Base-by-base conservation (phyloP, 2,113 vertebrate species). In the Rynchops niger region DNA sequence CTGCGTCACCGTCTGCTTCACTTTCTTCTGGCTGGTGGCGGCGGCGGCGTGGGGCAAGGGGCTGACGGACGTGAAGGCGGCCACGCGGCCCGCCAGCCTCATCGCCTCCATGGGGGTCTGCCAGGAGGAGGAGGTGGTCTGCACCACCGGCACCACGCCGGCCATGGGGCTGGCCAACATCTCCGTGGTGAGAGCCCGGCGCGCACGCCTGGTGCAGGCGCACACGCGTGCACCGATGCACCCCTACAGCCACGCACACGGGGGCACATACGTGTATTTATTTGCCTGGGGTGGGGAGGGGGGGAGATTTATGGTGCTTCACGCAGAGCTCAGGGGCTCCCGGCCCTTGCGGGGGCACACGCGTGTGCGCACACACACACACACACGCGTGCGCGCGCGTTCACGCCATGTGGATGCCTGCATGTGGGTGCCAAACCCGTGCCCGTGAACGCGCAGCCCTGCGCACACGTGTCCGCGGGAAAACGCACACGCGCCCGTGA, bases 21-120 rank as follows among this genome's bases (percentile, higher is more conserved):
- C 99, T 32, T 99, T 99, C 96, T 95, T 99, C 94, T 99, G 99
- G 99, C 93, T 99, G 97, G 98, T 98, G 70, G 98, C 99, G 1
- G 98, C 99, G 12, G 99, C 99, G 12, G 99, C 99, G 12, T 99
- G 99, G 99, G 99, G 98, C 78, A 99, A 99, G 95, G 99, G 99
- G 85, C 97, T 99, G 90, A 97, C 97, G 0, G 99, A 99, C n/a
- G 98, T 99, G 70, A 99, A 99, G 96, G 87, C 50, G 16, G 97
- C 98, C 67, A 99, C 99, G 3, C 94, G 96, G 38, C 99, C 99
- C 34, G 9, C 50, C 42, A 91, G 74, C 62, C 95, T 99, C 49
- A 26, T 98, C 0, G 32, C 34, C 2, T 4, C 97, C 29, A 90
- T 98, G 93, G 17, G 6, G 0, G 92, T 97, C 52, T 99, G 99